Conservation (phyloP, 37 sponge, comb jelly and placozoan species). For the Cliona cf. orientalis region DNA sequence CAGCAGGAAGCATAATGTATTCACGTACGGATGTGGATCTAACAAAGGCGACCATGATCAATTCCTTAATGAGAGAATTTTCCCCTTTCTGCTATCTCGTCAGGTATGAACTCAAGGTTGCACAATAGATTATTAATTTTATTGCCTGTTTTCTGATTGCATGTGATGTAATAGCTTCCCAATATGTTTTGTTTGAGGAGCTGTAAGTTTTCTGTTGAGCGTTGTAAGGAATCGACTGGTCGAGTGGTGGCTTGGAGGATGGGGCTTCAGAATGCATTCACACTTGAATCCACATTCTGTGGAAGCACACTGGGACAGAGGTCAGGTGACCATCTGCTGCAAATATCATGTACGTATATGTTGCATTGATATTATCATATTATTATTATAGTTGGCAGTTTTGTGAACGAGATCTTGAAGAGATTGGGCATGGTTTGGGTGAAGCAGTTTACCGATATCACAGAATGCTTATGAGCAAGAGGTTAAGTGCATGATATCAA, state of each 20-base stretch:
- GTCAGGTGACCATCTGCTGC: too few species aligned
- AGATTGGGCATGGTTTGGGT: slow-evolving; percentile 34
- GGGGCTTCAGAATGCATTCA: slow-evolving; percentile 86
- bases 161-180: too few species aligned
- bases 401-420: slow-evolving; percentile 9
- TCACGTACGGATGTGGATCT: slow-evolving; percentile 76
- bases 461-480: slow-evolving; percentile 25
- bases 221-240: slow-evolving; percentile 86
- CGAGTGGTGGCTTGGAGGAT: slow-evolving; percentile 83
- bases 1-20: slow-evolving; percentile 83
- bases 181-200: slow-evolving; percentile 57
- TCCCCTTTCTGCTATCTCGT: slow-evolving; percentile 58
- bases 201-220: slow-evolving; percentile 86
- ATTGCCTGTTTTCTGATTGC: not conserved
- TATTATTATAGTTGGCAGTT: slow-evolving; percentile 54
- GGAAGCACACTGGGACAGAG: slow-evolving; percentile 58
- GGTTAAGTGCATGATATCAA: slow-evolving; percentile 17
- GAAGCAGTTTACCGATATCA: slow-evolving; percentile 24
- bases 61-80: slow-evolving; percentile 48
- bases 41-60: slow-evolving; percentile 49
- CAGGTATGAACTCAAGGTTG: slow-evolving; percentile 14
- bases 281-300: slow-evolving; percentile 92
- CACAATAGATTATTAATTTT: not conserved
- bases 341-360: too few species aligned
- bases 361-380: too few species aligned